These are phyloP conservation scores for Alectura lathami DNA, from an alignment of 2,113 vertebrate species.

Conservation along the genomic window DNA sequence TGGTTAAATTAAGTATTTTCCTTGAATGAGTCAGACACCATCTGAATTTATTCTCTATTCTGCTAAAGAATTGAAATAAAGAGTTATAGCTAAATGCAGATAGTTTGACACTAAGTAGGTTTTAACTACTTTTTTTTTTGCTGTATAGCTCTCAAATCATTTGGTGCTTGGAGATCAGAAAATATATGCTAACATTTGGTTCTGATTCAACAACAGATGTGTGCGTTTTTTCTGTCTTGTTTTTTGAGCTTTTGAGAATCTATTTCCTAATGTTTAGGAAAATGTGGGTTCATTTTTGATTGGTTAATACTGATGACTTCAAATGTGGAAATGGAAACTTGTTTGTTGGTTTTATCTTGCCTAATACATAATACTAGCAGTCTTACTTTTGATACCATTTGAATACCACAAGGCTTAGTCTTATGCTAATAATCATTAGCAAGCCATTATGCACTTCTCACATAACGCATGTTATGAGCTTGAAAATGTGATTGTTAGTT, in stretches of 20 bases:
- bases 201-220: background rate
- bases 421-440: background rate
- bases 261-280: background rate
- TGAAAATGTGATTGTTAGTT: background rate
- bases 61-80: background rate
- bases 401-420: background rate
- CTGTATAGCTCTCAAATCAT: background rate
- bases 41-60: background rate
- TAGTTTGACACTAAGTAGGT: rapidly evolving
- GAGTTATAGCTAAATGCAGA: background rate
- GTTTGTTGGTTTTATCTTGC: background rate
- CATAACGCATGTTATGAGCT: background rate
- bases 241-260: background rate
- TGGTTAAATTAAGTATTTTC: slow-evolving; percentile 4
- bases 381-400: background rate
- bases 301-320: background rate
- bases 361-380: background rate
- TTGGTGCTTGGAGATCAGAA: background rate
- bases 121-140: background rate
- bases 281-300: background rate
- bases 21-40: background rate
- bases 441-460: background rate
- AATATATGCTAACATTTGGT: background rate
- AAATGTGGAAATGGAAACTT: background rate
- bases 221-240: background rate